Conservation (phyloP, 1,140 invertebrate genomes). For the Sitophilus oryzae region DNA sequence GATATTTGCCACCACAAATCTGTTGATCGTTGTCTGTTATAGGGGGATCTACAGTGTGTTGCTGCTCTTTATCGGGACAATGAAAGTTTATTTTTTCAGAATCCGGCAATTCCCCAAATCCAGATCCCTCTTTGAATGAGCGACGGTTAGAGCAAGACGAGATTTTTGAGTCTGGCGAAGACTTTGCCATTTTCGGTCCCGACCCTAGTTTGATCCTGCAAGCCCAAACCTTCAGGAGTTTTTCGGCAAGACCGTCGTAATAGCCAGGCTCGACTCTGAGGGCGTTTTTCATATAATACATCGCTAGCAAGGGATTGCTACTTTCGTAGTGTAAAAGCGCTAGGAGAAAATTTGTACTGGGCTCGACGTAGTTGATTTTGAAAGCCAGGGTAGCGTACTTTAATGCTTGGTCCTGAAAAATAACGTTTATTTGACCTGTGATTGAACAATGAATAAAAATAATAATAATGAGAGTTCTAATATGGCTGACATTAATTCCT, state of each 20-base stretch:
- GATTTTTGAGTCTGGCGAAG: neutral
- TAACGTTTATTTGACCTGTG: no score
- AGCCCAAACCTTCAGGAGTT: slow-evolving; percentile 53
- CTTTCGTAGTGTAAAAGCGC: slow-evolving; percentile 60
- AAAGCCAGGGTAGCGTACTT: slow-evolving; percentile 53
- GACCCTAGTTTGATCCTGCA: slow-evolving; percentile 48
- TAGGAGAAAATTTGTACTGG: slow-evolving; percentile 63
- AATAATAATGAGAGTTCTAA: no score
- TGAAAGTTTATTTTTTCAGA: no score
- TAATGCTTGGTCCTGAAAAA: slow-evolving; percentile 52
- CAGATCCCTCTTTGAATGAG: no score
- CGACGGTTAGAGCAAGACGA: no score
- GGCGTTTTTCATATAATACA: slow-evolving; percentile 61
- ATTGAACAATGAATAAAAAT: no score
- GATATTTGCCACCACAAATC: no score
- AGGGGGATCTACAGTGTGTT: no score
- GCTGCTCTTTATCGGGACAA: no score
- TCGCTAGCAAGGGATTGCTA: slow-evolving; percentile 60
- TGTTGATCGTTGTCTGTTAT: no score
- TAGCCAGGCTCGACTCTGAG: slow-evolving; percentile 54
- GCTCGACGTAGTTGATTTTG: slow-evolving; percentile 57
- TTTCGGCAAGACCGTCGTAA: slow-evolving; percentile 49
- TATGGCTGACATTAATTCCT: no score
- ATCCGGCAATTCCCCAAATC: no score
- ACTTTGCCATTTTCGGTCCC: slow-evolving; percentile 5